Conservation (phyloP, 2,888 invertebrate genomes). For the Gnatocerus cornutus region DNA sequence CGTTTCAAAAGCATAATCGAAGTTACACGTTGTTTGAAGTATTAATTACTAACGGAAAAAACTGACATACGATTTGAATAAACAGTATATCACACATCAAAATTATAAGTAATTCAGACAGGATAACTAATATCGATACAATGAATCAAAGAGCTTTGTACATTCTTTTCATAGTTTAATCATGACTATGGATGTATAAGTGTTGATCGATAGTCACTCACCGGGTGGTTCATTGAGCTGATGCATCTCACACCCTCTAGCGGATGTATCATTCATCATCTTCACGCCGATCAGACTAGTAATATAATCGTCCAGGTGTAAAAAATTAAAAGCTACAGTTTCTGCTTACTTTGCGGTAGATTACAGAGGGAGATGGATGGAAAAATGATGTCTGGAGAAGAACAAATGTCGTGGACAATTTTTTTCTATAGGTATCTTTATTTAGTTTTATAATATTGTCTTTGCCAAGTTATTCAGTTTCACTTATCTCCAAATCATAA, state of each 20-base stretch:
- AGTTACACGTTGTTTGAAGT: slow-evolving; percentile 33
- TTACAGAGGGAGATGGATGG: neutral
- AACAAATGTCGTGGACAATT: neutral
- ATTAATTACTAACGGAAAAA: slow-evolving; percentile 37
- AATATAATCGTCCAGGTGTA: slow-evolving; percentile 13
- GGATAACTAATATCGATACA: slow-evolving; percentile 51
- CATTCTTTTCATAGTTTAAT: slow-evolving; percentile 55
- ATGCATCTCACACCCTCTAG: slow-evolving; percentile 64
- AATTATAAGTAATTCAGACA: slow-evolving; percentile 49
- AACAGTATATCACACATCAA: slow-evolving; percentile 53
- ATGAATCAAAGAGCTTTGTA: slow-evolving; percentile 46
- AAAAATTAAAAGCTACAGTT: neutral
- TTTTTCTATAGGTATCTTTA: neutral
- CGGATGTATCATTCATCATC: slow-evolving; percentile 62
- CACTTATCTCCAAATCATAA: too few relatives aligned
- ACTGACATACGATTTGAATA: slow-evolving; percentile 50
- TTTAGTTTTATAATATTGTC: too few relatives aligned
- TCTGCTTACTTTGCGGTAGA: slow-evolving; percentile 1
- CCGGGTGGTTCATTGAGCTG: slow-evolving; percentile 61
- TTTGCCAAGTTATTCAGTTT: too few relatives aligned
- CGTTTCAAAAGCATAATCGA: slow-evolving; percentile 31
- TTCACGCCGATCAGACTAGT: slow-evolving; percentile 63
- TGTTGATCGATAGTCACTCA: slow-evolving; percentile 65
- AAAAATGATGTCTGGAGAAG: too few relatives aligned
- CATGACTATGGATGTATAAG: slow-evolving; percentile 59